A percentile compares a stretch with the other conserved stretches of the same genome.
These are phyloP conservation scores for Atethmia centrago DNA, from an alignment of 2,888 invertebrate species.

Conservation along the genomic window DNA sequence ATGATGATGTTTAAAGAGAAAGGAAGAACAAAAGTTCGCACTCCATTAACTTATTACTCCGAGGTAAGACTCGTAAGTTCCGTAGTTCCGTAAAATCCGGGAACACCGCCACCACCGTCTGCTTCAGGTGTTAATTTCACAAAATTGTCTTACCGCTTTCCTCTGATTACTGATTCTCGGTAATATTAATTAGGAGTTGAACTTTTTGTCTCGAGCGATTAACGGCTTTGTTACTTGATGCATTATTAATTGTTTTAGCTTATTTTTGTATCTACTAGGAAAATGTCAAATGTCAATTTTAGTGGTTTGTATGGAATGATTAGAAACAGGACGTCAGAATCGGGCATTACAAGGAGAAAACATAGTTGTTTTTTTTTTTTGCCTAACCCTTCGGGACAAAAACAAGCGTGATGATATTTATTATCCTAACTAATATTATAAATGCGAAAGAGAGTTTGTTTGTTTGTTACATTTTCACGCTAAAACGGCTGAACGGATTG, in stretches of 20 bases:
- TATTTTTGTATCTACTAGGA: neutral
- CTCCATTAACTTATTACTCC: conserved; percentile 40
- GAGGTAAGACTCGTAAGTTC: conserved; percentile 43
- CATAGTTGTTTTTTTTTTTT: too few relatives aligned
- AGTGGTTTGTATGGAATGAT: too few relatives aligned
- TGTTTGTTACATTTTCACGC: too few relatives aligned
- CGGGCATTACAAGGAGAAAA: too few relatives aligned
- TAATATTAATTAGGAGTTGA: conserved; percentile 58
- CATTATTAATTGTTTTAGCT: conserved; percentile 41
- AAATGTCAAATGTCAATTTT: neutral
- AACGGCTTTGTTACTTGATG: conserved; percentile 49
- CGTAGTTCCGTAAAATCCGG: conserved; percentile 52
- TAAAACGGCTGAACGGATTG: too few relatives aligned
- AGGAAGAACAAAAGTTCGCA: neutral
- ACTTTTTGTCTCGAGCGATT: conserved; percentile 56
- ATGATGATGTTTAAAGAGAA: too few relatives aligned
- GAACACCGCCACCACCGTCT: conserved; percentile 34
- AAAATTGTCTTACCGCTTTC: conserved; percentile 62
- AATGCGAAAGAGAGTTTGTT: too few relatives aligned
- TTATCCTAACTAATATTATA: too few relatives aligned
- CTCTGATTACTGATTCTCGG: conserved; percentile 59
- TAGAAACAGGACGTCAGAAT: too few relatives aligned
- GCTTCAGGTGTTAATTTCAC: conserved; percentile 66
- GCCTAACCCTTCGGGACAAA: too few relatives aligned
- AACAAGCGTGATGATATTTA: too few relatives aligned